Percentiles rank a stretch among this genome's conserved stretches.
Conservation (phyloP, 2,888 invertebrate species). For the Cylloceria caligata region DNA sequence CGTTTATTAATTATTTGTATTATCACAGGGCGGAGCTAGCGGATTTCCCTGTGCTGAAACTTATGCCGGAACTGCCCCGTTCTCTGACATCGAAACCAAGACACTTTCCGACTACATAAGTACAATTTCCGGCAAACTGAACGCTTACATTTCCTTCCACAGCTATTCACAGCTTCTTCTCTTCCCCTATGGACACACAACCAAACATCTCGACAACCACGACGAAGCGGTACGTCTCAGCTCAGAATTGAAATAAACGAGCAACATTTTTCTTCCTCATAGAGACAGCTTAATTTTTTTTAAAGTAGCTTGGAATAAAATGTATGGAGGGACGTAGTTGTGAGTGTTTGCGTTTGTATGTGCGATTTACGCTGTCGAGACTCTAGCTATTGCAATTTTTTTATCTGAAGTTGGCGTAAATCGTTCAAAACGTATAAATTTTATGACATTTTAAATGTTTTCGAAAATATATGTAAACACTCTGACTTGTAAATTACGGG, state of each 20-base stretch:
- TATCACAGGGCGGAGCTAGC: conserved; percentile 86
- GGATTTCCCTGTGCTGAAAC: conserved; percentile 87
- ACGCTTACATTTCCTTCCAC: conserved; percentile 90
- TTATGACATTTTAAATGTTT: too few species aligned
- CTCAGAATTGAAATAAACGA: neutral
- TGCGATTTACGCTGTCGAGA: too few species aligned
- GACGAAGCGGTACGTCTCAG: conserved; percentile 86
- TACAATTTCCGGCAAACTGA: conserved; percentile 85
- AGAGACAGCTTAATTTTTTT: too few species aligned
- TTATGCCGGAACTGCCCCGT: conserved; percentile 88
- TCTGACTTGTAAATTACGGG: too few species aligned
- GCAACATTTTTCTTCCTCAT: too few species aligned
- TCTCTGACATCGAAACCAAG: conserved; percentile 90
- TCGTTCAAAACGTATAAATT: too few species aligned
- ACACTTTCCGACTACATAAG: conserved; percentile 86
- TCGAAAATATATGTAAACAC: too few species aligned
- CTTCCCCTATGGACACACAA: conserved; percentile 90
- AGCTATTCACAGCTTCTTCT: conserved; percentile 90
- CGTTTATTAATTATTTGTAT: neutral
- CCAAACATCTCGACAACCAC: conserved; percentile 86
- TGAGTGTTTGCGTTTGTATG: too few species aligned
- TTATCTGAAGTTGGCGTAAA: too few species aligned
- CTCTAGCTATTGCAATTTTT: too few species aligned
- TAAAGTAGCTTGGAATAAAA: too few species aligned
- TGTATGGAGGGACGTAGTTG: too few species aligned